These are phyloP conservation scores for Orcinus orca DNA, from an alignment of 2,113 vertebrate species.

Conservation along the genomic window DNA sequence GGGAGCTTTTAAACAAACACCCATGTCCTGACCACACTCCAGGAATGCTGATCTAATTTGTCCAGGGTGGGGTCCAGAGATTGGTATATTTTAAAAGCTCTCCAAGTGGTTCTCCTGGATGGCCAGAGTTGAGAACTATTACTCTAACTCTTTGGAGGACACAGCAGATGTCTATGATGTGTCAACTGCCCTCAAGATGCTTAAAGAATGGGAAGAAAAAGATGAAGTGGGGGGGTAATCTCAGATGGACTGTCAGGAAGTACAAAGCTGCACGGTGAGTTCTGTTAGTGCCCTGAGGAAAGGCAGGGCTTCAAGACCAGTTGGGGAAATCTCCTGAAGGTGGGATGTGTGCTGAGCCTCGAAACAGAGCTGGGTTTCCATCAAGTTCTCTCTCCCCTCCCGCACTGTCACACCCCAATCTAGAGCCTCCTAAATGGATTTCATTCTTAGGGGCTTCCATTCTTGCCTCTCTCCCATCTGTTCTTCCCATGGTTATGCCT, in stretches of 20 bases:
- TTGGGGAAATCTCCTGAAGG: background rate
- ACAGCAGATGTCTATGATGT: background rate
- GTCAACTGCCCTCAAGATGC: background rate
- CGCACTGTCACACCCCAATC: background rate
- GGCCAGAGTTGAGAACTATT: background rate
- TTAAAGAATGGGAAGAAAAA: background rate
- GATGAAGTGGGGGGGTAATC: background rate
- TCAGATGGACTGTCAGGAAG: background rate
- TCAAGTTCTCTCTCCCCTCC: background rate
- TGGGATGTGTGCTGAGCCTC: background rate
- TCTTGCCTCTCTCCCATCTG: background rate
- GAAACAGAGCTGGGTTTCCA: background rate
- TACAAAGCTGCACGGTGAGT: background rate
- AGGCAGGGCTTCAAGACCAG: background rate
- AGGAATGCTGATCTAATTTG: background rate
- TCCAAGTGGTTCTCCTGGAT: background rate
- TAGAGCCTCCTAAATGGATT: background rate
- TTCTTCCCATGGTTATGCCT: background rate
- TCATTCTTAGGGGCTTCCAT: background rate
- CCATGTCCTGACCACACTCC: background rate
- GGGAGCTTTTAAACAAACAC: background rate
- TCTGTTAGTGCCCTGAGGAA: background rate
- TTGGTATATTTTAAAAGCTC: background rate
- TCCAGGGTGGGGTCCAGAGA: background rate
- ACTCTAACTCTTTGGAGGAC: background rate